Conservation (phyloP, 2,888 invertebrate species). For the Trissolcus brochymenae region DNA sequence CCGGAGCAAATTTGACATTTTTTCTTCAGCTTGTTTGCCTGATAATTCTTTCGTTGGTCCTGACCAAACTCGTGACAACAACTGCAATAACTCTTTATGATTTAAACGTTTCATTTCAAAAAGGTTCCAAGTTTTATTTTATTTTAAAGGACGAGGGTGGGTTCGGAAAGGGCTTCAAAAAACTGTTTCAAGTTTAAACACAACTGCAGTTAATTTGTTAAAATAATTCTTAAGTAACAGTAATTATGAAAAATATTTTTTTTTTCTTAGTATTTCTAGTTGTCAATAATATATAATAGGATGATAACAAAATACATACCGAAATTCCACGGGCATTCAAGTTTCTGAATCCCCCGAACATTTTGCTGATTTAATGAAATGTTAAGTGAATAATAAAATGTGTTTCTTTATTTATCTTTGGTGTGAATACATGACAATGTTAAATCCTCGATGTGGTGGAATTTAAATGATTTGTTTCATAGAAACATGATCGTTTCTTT, state of each 20-base stretch:
- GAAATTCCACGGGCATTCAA: constrained; percentile 23
- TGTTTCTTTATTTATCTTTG: not conserved
- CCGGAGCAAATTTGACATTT: constrained; percentile 75
- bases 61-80: constrained; percentile 73
- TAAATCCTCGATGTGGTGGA: no score
- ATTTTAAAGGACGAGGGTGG: not conserved
- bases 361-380: not conserved
- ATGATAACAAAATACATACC: not conserved
- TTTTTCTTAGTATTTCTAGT: no score
- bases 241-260: no score
- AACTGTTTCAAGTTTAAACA: not conserved
- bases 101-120: constrained; percentile 64
- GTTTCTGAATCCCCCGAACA: constrained; percentile 9
- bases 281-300: no score
- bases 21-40: constrained; percentile 72
- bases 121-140: no score
- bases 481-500: no score
- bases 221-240: no score
- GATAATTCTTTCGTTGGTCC: constrained; percentile 68
- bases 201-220: not conserved
- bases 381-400: not conserved
- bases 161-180: not conserved
- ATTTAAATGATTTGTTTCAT: no score
- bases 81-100: constrained; percentile 73
- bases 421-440: not conserved